Conservation (phyloP, 2,797 vertebrate species). For the Todus mexicanus region DNA sequence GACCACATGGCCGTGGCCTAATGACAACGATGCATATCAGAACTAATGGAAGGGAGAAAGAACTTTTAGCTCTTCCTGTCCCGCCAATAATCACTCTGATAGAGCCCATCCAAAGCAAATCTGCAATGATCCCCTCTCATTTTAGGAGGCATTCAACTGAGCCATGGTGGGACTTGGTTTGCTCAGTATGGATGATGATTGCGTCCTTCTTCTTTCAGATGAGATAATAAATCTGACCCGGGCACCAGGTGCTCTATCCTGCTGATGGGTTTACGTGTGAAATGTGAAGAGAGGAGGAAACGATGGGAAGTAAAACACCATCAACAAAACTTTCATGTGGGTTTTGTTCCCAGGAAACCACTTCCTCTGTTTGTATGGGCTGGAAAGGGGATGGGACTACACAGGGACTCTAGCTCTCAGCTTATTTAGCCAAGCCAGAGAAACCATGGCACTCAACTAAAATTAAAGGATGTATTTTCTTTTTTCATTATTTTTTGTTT, state of each 20-base stretch:
- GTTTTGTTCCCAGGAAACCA: slow-evolving; percentile 62
- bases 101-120: not conserved
- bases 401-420: not conserved
- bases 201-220: not conserved
- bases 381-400: not conserved
- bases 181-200: not conserved
- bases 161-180: not conserved
- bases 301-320: not conserved
- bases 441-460: slow-evolving; percentile 26
- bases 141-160: not conserved
- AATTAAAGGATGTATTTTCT: not conserved
- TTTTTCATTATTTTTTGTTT: not conserved
- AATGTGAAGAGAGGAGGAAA: slow-evolving; percentile 16
- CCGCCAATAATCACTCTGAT: not conserved
- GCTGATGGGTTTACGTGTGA: not conserved
- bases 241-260: slow-evolving; percentile 20
- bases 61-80: not conserved
- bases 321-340: slow-evolving; percentile 48
- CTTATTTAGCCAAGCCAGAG: not conserved
- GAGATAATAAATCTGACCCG: not conserved
- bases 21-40: fast-evolving
- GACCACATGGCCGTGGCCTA: fast-evolving
- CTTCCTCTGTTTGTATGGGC: slow-evolving; percentile 58
- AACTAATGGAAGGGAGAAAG: not conserved
- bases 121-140: fast-evolving